Base-by-base conservation (phyloP, 2,113 vertebrate genomes). In the Saccopteryx bilineata region DNA sequence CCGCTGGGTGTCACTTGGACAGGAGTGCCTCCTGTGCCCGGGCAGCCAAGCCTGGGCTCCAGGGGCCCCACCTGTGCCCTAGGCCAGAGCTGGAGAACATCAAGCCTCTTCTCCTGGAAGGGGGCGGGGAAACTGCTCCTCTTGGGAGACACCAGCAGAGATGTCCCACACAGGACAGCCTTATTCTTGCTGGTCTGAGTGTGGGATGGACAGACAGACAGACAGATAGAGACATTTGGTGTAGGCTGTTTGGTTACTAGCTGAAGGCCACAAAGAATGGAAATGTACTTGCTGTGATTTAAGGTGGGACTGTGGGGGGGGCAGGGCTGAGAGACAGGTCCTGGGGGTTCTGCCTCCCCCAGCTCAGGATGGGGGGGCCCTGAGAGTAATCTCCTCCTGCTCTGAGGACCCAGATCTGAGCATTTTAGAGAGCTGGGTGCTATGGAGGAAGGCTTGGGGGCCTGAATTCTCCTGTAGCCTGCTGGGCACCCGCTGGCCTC, bases 141-240 rank as follows among this genome's bases (percentile, higher is more conserved):
- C 26, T 2, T 39, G 46, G 46, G n/a, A 89, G 61, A 54, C 28
- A 26, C 24, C 58, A 48, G 90, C 94, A 90, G 84, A 90, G 71
- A 61, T 33, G 39, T 48, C 68, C 92, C 69, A 46, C 69, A 46
- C 0, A 0, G 26, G 66, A 87, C 61, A 82, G 78, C 76, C 93
- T 97, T 39, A 24, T 23, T 31, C 46, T 92, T 71, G 63, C 86
- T 63, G 78, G 50, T 81, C 71, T 90, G 24, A 18, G 65, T 66
- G 50, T 75, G 91, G 96, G 71, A 71, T 58, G 79, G 90, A 93
- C 63, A 92, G 97, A 97, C 96, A 97, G 97, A 96, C 95, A 97
- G 97, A 96, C 95, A 97, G 97, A 96, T 61, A 91, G 74, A 91
- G 87, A 58, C 50, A 52, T 26, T 58, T 68, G 60, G 50, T 31